Conservation (phyloP, 2,113 vertebrate genomes). For the Meleagris gallopavo region DNA sequence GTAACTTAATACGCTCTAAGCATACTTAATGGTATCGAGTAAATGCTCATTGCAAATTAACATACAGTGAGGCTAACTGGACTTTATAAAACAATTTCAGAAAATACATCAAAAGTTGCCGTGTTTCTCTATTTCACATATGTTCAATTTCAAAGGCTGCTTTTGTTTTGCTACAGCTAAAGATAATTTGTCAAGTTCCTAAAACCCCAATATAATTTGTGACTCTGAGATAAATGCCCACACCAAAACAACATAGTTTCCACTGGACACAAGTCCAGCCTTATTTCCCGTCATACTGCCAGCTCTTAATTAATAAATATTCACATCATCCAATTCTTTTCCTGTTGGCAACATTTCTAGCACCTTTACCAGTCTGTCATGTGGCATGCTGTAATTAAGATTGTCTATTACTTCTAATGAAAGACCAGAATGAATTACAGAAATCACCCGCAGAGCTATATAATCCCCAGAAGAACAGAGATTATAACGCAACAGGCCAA, state of each 20-base stretch:
- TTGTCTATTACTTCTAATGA: constrained; percentile 70
- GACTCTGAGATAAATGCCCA: constrained; percentile 47
- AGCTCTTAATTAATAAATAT: constrained; percentile 73
- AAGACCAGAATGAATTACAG: constrained; percentile 67
- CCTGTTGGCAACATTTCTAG: constrained; percentile 70
- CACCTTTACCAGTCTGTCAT: constrained; percentile 73
- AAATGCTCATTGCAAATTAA: constrained; percentile 36
- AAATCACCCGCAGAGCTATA: constrained; percentile 59
- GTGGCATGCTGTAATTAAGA: constrained; percentile 73
- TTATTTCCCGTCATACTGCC: constrained; percentile 51
- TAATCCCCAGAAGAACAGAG: constrained; percentile 50
- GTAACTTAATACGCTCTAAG: constrained; percentile 15
- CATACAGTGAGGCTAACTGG: not conserved
- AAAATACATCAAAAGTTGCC: not conserved
- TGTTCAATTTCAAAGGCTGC: not conserved
- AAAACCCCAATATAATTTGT: not conserved
- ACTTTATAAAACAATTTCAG: not conserved
- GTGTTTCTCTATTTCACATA: not conserved
- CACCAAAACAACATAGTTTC: constrained; percentile 41
- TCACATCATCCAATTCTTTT: constrained; percentile 68
- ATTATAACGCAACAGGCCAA: constrained; percentile 60
- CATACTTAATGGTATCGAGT: constrained; percentile 23
- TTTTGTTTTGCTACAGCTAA: constrained; percentile 27
- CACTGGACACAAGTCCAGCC: constrained; percentile 50
- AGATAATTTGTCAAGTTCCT: constrained; percentile 23